Evolutionary conservation across 2,113 vertebrate genomes (phyloP).

Genomic region (Tragulus kanchil): DNA sequence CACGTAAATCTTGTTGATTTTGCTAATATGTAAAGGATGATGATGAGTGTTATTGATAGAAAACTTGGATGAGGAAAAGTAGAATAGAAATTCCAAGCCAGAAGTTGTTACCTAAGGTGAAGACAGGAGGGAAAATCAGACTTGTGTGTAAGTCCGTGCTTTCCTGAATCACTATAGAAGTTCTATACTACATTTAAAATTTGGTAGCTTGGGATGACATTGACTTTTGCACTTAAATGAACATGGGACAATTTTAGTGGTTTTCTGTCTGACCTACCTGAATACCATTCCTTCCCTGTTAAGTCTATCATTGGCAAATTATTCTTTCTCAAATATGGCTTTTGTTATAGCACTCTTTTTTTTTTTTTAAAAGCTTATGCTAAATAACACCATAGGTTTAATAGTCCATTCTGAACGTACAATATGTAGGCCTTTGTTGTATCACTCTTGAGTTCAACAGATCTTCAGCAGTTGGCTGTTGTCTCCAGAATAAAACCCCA

Average conservation of each 20-base stretch:
- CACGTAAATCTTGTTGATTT: background rate
- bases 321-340: constrained; percentile 25
- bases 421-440: constrained; percentile 4
- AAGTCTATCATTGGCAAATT: background rate
- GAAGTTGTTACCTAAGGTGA: constrained; percentile 52
- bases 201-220: background rate
- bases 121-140: constrained; percentile 29
- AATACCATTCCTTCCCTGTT: background rate
- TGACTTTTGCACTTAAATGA: background rate
- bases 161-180: constrained; percentile 42
- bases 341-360: background rate
- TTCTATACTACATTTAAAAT: background rate
- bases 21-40: constrained; percentile 38
- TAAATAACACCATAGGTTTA: background rate
- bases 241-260: background rate
- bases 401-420: background rate
- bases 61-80: constrained; percentile 18
- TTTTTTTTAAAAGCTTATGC: background rate
- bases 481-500: constrained; percentile 28
- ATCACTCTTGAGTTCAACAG: background rate
- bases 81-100: constrained; percentile 61
- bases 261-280: constrained; percentile 5
- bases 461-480: constrained; percentile 27
- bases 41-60: constrained; percentile 23
- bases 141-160: background rate